Evolutionary conservation across 2,113 vertebrate species (phyloP).

Genomic region (Callionymus lyra): DNA sequence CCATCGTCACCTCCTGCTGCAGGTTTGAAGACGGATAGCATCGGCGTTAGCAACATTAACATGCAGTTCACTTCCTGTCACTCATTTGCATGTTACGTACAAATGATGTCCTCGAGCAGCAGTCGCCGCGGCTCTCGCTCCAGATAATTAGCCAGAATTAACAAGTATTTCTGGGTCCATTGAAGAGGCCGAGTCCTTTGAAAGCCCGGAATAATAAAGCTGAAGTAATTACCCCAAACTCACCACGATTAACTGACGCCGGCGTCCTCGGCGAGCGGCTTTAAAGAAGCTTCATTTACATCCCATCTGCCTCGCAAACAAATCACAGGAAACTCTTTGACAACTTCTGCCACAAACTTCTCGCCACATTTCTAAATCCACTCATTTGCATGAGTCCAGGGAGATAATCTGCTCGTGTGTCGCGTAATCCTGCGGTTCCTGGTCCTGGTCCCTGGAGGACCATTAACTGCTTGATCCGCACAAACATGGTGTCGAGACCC

Average conservation of each 20-base stretch:
- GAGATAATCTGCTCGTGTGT: too few species aligned
- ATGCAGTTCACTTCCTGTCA: slow-evolving; percentile 7
- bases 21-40: background rate
- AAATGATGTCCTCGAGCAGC: slow-evolving; percentile 12
- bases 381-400: too few species aligned
- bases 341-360: too few species aligned
- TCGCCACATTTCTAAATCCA: too few species aligned
- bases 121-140: slow-evolving; percentile 34
- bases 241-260: slow-evolving; percentile 63
- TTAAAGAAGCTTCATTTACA: slow-evolving; percentile 61
- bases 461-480: too few species aligned
- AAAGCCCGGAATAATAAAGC: slow-evolving; percentile 59
- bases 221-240: slow-evolving; percentile 58
- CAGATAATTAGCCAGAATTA: slow-evolving; percentile 61
- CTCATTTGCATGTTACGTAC: slow-evolving; percentile 18
- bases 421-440: too few species aligned
- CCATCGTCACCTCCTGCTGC: too few species aligned
- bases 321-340: too few species aligned
- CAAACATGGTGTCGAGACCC: too few species aligned
- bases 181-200: slow-evolving; percentile 63
- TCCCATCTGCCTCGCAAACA: slow-evolving; percentile 74
- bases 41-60: slow-evolving; percentile 2
- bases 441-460: too few species aligned
- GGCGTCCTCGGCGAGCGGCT: slow-evolving; percentile 58
- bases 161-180: slow-evolving; percentile 56